phyloP scores from a whole-genome alignment of 2,888 invertebrate species.

The Tiliacea aurago region DNA sequence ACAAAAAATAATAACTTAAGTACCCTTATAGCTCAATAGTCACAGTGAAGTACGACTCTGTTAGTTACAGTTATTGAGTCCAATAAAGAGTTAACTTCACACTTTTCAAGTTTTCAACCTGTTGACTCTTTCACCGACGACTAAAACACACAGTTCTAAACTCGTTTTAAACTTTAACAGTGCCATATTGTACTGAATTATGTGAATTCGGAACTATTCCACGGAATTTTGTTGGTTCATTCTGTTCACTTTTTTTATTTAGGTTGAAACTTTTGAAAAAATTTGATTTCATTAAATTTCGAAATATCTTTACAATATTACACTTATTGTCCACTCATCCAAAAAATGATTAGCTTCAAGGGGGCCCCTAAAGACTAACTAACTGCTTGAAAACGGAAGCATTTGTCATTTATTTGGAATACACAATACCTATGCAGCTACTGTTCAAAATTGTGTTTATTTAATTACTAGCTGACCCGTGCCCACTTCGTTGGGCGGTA shows the following conservation, averaged over 20 bases:
- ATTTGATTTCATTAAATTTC: not conserved
- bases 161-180: constrained; percentile 26
- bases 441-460: no score
- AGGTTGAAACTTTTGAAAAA: no score
- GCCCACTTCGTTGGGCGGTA: no score
- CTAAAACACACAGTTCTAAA: constrained; percentile 8
- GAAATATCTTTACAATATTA: not conserved
- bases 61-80: constrained; percentile 11
- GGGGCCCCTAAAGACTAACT: no score
- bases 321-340: not conserved
- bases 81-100: constrained; percentile 8
- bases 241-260: not conserved
- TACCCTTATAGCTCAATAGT: not conserved
- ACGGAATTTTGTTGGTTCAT: not conserved
- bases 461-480: no score
- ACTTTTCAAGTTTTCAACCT: constrained; percentile 16
- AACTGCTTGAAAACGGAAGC: no score
- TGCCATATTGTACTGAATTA: constrained; percentile 6
- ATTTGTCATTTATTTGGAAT: not conserved
- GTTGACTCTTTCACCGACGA: constrained; percentile 23
- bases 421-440: not conserved
- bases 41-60: not conserved
- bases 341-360: not conserved
- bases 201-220: constrained; percentile 3
- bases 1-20: not conserved